Evolutionary conservation across 2,113 vertebrate species (phyloP), one percentile per base, ranked within the genome.

Genomic region (Stigmatopora argus): DNA sequence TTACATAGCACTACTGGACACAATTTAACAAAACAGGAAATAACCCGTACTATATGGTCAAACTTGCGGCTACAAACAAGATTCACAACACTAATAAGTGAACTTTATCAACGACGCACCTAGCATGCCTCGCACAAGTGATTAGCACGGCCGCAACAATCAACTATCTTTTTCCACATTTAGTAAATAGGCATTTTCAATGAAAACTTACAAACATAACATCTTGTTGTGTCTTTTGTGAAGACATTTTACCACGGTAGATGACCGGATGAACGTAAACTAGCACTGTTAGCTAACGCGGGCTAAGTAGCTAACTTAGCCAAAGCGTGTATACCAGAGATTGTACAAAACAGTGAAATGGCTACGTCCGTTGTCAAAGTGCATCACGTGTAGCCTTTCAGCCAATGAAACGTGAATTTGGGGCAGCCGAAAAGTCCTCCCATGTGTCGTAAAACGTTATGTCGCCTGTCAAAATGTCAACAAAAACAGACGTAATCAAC

Each of bases 141-240:
- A 48, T 45, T 52, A 48, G 41, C 31, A 34, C 69, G 44, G 19
- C 48, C 69, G 44, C 21, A 57, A 1, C 5, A 21, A 53, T n/a
- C 21, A 7, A 44, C 13, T 2, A 41, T 7, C 21, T 55, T 11
- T 48, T 13, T 63, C 5, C 10, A 15, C 10, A n/a, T 3, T 63
- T 21, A 15, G 18, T 12, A 1, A 56, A 41, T 1, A 1, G 7
- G 12, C 7, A 21, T 31, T 2, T 7, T 7, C 14, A 35, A 56
- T 3, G 21, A 46, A 21, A 53, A 78, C 90, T 85, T 88, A 92
- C 91, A 85, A 92, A 92, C 3, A 88, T 66, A 64, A 92, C 89
- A 64, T 87, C 86, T 0, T 74, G 0, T 76, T 89, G 90, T 66
- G 78, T 86, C 23, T 78, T 86, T 44, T 71, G 48, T 0, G 85